phyloP scores from a whole-genome alignment of 2,113 vertebrate species.

The Onychorhynchus coronatus region DNA sequence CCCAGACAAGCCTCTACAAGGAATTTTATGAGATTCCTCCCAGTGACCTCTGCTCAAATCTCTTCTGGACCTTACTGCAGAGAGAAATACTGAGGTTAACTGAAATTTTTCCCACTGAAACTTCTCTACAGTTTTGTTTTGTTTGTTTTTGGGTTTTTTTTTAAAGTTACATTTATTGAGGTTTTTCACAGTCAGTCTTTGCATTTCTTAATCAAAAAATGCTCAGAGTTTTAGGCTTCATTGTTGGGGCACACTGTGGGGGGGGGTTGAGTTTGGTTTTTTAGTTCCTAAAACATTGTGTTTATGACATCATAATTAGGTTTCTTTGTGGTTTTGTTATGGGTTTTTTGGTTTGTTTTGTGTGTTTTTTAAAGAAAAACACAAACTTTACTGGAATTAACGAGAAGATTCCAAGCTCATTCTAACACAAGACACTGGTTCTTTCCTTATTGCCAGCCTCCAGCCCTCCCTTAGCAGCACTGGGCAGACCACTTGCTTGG shows the following conservation, averaged over 20 bases:
- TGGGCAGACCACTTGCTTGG: not conserved
- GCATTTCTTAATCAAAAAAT: not conserved
- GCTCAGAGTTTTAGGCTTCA: not conserved
- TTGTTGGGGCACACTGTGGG: not conserved
- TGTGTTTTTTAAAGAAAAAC: not conserved
- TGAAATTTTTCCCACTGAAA: not conserved
- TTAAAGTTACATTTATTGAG: not conserved
- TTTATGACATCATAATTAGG: not conserved
- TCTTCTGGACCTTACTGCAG: not conserved
- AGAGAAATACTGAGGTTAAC: not conserved
- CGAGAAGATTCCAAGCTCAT: not conserved
- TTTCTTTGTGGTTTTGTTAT: not conserved
- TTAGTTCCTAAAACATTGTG: not conserved
- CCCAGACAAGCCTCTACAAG: not conserved
- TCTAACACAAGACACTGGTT: not conserved
- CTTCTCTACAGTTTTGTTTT: not conserved
- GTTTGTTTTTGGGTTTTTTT: too few relatives aligned
- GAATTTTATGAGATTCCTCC: not conserved
- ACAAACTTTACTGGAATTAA: not conserved
- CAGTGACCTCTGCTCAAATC: not conserved
- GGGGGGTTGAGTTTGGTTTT: rapidly evolving
- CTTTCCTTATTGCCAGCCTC: not conserved
- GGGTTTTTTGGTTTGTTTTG: not conserved
- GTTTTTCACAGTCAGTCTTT: not conserved
- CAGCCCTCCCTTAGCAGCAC: not conserved